A percentile compares a stretch with the other conserved stretches of the same genome.
phyloP scores from a whole-genome alignment of 1,140 invertebrate genomes.

The Armadillidium nasatum region DNA sequence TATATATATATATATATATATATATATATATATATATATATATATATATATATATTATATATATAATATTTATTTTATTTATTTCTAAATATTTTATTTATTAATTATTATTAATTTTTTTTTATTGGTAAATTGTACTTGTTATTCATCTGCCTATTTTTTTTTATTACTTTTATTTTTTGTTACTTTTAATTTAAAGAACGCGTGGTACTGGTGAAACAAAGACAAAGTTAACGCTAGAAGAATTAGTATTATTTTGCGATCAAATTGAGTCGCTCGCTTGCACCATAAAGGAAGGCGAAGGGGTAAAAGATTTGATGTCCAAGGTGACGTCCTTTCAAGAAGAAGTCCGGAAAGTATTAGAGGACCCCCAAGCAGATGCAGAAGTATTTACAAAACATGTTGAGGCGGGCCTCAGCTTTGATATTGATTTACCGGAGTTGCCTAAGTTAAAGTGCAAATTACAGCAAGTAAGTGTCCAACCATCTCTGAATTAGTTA shows the following conservation, averaged over 20 bases:
- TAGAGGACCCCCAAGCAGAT: constrained; percentile 21
- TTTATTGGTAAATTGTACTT: too few species aligned
- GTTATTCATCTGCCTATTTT: too few species aligned
- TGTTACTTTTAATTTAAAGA: too few species aligned
- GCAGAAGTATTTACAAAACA: too few species aligned
- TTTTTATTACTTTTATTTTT: constrained; percentile 25
- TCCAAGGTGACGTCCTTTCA: constrained; percentile 41
- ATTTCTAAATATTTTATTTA: too few species aligned
- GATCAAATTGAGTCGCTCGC: constrained; percentile 79
- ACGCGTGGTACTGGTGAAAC: constrained; percentile 70
- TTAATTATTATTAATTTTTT: too few species aligned
- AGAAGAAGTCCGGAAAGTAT: constrained; percentile 28
- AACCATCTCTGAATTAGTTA: constrained; percentile 42
- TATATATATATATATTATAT: too few species aligned
- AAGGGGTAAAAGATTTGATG: constrained; percentile 61
- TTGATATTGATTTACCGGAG: constrained; percentile 81
- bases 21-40: too few species aligned
- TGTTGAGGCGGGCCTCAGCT: constrained; percentile 32
- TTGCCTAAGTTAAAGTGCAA: constrained; percentile 57
- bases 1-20: too few species aligned
- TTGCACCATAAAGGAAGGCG: constrained; percentile 77
- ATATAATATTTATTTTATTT: too few species aligned
- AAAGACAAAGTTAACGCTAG: constrained; percentile 78
- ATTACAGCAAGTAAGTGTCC: too few species aligned
- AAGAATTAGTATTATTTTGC: constrained; percentile 79